Evolutionary conservation across 2,888 invertebrate genomes (phyloP), one percentile per base, ranked within the genome.

Genomic region (Stenoptilia bipunctidactyla): DNA sequence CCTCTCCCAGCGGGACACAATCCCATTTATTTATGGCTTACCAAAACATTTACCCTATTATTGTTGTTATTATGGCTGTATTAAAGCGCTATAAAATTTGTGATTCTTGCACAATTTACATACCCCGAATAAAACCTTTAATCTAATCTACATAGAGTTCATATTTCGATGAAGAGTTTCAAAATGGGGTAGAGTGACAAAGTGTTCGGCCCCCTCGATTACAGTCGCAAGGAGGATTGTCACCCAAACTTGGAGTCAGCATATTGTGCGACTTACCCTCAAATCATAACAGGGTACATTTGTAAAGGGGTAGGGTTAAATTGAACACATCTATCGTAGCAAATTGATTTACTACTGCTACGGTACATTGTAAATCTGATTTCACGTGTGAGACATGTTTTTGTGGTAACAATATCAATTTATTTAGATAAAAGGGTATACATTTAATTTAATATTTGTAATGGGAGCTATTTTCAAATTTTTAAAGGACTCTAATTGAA

Each of bases 31-130:
- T 80, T 79, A 82, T 79, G 77, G 71, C 70, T 75, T 76, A 79
- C 80, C 82, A 82, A 82, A 82, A 82, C 82, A 83, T 83, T 82
- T 82, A 71, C 75, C 79, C 82, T 79, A 79, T 80, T 82, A 82
- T 77, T 79, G 75, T 74, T 64, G 74, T 66, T 71, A 71, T 77
- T 82, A 82, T 72, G 73, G 79, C 80, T 76, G 73, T 80, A 82
- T 83, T 79, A 83, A 80, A 82, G 61, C 64, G 71, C 68, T 63
- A 76, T 83, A 77, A 82, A 82, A 76, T 79, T 76, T 79, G 82
- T 82, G 73, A 71, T 61, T 70, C 76, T 74, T 72, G 72, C 71
- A 55, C 53, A 70, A 53, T 58, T 44, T 2, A 2, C 1, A 1
- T 40, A 40, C 48, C 52, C 46, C 62, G 42, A 15, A 0, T 0